These are phyloP conservation scores for Scelioninae gen. 1 DNA, from an alignment of 2,888 invertebrate species.

Conservation along the genomic window DNA sequence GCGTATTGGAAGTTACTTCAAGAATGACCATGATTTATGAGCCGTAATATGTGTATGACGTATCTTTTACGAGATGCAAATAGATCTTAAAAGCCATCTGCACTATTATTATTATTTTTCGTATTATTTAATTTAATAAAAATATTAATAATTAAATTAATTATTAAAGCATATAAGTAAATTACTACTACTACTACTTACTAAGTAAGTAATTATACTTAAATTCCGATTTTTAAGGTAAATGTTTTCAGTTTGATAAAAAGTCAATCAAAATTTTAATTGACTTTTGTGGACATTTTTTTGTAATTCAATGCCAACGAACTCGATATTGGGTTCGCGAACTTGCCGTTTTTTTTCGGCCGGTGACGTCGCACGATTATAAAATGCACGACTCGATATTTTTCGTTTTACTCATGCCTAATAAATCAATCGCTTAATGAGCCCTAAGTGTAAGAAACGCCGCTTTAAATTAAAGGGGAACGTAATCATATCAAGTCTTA, in stretches of 20 bases:
- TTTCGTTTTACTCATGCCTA: slow-evolving; percentile 52
- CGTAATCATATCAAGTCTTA: slow-evolving; percentile 46
- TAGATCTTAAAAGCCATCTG: slow-evolving; percentile 26
- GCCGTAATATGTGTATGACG: background rate
- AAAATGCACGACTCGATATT: slow-evolving; percentile 50
- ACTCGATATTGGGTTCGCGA: slow-evolving; percentile 31
- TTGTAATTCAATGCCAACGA: slow-evolving; percentile 28
- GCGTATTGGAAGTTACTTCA: slow-evolving; percentile 42
- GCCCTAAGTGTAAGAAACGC: slow-evolving; percentile 74
- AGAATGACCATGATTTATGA: slow-evolving; percentile 42
- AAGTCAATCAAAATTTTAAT: slow-evolving; percentile 13
- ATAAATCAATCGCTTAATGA: slow-evolving; percentile 77
- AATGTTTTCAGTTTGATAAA: no score
- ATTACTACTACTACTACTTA: no score
- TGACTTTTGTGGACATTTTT: background rate
- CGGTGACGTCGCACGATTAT: slow-evolving; percentile 33
- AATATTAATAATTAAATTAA: no score
- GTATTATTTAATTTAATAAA: no score
- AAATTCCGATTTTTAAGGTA: no score
- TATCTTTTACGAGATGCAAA: slow-evolving; percentile 14
- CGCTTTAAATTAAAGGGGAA: slow-evolving; percentile 72
- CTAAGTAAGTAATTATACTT: no score
- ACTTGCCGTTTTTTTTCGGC: slow-evolving; percentile 34
- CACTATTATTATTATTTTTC: background rate
- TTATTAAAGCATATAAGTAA: no score